A percentile compares a stretch with the other conserved stretches of the same genome.
phyloP scores from a whole-genome alignment of 1,140 invertebrate genomes.

The Portunus trituberculatus region DNA sequence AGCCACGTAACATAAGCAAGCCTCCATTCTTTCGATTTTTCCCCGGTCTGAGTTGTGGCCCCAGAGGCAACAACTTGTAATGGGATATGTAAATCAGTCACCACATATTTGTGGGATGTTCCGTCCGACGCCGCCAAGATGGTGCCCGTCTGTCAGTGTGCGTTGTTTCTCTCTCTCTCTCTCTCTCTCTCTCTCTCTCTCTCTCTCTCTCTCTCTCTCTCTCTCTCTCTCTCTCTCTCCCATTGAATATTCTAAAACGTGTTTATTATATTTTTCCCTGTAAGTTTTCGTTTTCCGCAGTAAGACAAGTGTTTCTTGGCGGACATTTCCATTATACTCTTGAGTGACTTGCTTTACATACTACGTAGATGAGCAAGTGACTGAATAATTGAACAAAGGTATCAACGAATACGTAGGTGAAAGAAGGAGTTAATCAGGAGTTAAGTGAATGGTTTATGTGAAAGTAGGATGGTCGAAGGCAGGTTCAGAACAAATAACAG shows the following conservation, averaged over 20 bases:
- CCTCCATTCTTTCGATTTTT: constrained; percentile 65
- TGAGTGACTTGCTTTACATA: not conserved
- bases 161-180: not conserved
- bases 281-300: not conserved
- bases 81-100: constrained; percentile 72
- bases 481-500: too few relatives aligned
- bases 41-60: not conserved
- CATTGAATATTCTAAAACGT: too few relatives aligned
- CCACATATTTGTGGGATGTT: constrained; percentile 66
- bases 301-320: not conserved
- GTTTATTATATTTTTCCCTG: not conserved
- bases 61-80: constrained; percentile 67
- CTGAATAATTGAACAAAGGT: not conserved
- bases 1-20: constrained; percentile 59
- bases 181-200: not conserved
- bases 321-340: not conserved
- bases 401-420: not conserved
- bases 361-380: not conserved
- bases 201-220: constrained; percentile 1
- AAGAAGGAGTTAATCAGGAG: not conserved
- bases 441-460: not conserved
- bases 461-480: not conserved
- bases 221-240: not conserved
- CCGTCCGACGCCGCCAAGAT: constrained; percentile 39
- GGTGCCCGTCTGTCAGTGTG: constrained; percentile 50